Base-by-base conservation (phyloP, 2,888 invertebrate species). In the Morinoia aosen region DNA sequence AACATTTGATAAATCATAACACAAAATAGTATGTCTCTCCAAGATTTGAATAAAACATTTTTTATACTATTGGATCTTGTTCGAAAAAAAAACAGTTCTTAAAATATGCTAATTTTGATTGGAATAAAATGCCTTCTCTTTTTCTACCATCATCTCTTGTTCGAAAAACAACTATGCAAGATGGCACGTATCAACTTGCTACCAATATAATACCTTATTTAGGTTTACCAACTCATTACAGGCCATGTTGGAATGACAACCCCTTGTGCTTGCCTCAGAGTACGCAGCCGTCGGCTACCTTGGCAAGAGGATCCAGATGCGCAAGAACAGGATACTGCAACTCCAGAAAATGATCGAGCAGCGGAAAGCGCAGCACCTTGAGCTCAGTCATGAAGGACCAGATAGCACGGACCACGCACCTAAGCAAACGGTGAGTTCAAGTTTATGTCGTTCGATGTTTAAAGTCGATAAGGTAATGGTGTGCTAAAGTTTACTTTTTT, bases 261-360 rank as follows among this genome's bases (percentile, higher is more conserved):
- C 61, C 19, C 19, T 19, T 19, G 19, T 61, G 61, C 61, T 61
- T 61, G 61, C 61, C 61, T 97, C 98, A 99, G 99, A 99, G 98
- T 99, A 99, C 97, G 99, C 99, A 97, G 99, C 99, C 97, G 99
- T 99, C 97, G 99, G 99, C 97, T 99, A 99, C 98, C 99, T 99
- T 98, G 99, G 99, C 97, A 99, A 99, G 98, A 98, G 99, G 97
- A 99, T 99, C 97, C 99, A 99, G 97, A 99, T 99, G 99, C 98
- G 99, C 97, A 99, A 99, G 98, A 99, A 98, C 97, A 98, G 99
- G 97, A 98, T 99, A 97, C 98, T 98, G 97, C 98, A 98, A 96
- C 98, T 98, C 97, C 99, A 99, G 97, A 99, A 99, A 98, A 98
- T 99, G 97, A 98, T 98, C 97, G 98, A 99, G 97, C 98, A 99